Evolutionary conservation across 2,888 invertebrate species (phyloP), one percentile per base, ranked within the genome.

Genomic region (Platycnemis pennipes): DNA sequence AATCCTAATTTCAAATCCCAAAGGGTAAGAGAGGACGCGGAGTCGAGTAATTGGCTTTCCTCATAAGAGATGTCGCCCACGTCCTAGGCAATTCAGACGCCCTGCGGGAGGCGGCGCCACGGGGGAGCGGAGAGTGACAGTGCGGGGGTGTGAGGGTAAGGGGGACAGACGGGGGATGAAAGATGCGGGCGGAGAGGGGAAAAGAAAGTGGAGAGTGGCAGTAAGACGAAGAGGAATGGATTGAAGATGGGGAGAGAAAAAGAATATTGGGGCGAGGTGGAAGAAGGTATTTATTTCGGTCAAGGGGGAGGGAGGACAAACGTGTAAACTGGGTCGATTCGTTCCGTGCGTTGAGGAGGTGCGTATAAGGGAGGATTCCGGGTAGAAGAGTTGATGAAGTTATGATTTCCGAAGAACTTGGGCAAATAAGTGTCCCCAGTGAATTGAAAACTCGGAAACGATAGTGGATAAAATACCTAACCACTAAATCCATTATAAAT

Each of bases 51-150:
- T 91, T 91, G 91, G 63, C 91, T 56, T 91, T 63, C 91, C 91
- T 91, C 63, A 91, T 91, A 91, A 91, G 91, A 91, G 91, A 91
- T 91, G 91, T 91, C 91, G 91, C 63, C 91, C 91, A 63, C 91
- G 91, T 91, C 63, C 91, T 91, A 91, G 63, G 91, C 91, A 91
- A 91, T 91, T 91, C 63, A 63, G 91, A n/a, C 91, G 56, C 91
- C 91, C 91, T 63, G 91, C 63, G 91, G 91, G 91, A 26, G 91
- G 69, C 91, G 91, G 63, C 91, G 63, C 91, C 91, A 91, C 91
- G 42, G 91, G 53, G 91, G 63, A 63, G 89, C 56, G 56, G 56
- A 56, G 89, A 37, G 89, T 77, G 77, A 77, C 77, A 77, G 77
- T 77, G 77, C 77, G 77, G 77, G 22, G 8, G 7, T 11, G 16